Evolutionary conservation across 2,888 invertebrate genomes (phyloP).

Genomic region (Yponomeuta plumbellus): DNA sequence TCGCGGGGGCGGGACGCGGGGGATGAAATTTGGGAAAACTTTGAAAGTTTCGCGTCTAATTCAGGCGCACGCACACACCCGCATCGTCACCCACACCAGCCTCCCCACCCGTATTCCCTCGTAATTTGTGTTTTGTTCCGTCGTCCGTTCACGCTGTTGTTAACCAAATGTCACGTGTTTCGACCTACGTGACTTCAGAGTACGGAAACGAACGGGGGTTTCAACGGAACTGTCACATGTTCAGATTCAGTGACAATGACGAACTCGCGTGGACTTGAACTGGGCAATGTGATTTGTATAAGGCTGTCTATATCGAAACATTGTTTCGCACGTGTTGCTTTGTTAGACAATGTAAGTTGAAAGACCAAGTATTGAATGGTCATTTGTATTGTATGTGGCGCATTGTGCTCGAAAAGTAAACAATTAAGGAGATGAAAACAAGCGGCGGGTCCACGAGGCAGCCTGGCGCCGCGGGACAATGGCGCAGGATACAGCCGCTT

Average conservation of each 20-base stretch:
- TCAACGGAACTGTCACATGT: neutral
- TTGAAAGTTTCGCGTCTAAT: conserved; percentile 77
- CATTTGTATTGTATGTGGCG: conserved; percentile 31
- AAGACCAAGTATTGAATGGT: conserved; percentile 22
- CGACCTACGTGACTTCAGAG: conserved; percentile 47
- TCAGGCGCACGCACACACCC: conserved; percentile 74
- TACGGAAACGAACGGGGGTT: conserved; percentile 11
- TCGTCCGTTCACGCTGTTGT: conserved; percentile 57
- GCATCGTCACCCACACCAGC: conserved; percentile 49
- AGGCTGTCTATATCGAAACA: conserved; percentile 28
- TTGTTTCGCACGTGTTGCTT: neutral
- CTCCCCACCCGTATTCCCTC: conserved; percentile 36
- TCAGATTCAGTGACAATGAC: neutral
- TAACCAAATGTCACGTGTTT: conserved; percentile 66
- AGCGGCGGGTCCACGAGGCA: conserved; percentile 39
- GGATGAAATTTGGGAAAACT: conserved; percentile 76
- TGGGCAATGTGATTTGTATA: conserved; percentile 15
- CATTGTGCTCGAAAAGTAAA: conserved; percentile 53
- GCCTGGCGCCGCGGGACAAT: conserved; percentile 45
- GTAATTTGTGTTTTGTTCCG: conserved; percentile 67
- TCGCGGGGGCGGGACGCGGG: conserved; percentile 51
- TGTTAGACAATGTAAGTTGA: conserved; percentile 42
- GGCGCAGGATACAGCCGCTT: conserved; percentile 54
- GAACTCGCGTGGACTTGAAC: neutral
- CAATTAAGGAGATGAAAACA: conserved; percentile 64